phyloP scores from a whole-genome alignment of 2,113 vertebrate species.

The Lathamus discolor region DNA sequence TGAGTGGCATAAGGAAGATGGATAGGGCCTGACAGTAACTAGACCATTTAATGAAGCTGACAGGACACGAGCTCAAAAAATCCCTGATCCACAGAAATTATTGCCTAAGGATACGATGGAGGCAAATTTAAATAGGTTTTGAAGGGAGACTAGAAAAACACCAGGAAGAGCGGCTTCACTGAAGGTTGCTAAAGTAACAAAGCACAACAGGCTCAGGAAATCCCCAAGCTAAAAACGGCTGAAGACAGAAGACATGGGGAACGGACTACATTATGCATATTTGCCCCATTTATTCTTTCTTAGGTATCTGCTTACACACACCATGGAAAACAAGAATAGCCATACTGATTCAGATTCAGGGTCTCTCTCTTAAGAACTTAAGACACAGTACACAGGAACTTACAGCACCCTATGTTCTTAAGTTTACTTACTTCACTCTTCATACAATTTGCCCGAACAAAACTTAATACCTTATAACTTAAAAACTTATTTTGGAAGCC shows the following conservation, averaged over 20 bases:
- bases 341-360: background rate
- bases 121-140: background rate
- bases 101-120: background rate
- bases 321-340: background rate
- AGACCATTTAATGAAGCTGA: background rate
- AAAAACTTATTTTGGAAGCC: background rate
- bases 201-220: background rate
- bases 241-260: background rate
- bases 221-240: background rate
- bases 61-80: background rate
- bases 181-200: background rate
- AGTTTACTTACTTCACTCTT: background rate
- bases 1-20: background rate
- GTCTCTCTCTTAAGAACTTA: background rate
- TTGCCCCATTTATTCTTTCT: background rate
- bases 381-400: background rate
- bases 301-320: background rate
- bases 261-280: rapidly evolving
- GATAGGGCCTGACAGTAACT: background rate
- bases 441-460: background rate
- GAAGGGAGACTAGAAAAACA: background rate
- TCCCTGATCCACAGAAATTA: background rate
- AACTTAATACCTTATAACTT: background rate
- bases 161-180: background rate
- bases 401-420: background rate